A percentile compares a stretch with the other conserved stretches of the same genome.
Conservation (phyloP, 2,888 invertebrate genomes). For the Eupithecia centaureata region DNA sequence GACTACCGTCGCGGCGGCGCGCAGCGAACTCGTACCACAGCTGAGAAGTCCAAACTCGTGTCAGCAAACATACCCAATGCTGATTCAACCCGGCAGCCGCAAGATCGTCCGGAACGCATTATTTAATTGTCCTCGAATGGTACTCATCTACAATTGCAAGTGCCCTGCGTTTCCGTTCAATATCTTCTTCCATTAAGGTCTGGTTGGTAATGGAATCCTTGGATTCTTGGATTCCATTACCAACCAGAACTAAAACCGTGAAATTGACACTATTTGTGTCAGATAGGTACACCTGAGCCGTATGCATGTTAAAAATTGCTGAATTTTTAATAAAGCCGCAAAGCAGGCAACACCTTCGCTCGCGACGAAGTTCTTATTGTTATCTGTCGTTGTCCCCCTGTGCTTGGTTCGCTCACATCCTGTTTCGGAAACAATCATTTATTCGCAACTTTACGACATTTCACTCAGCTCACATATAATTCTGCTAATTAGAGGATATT, state of each 20-base stretch:
- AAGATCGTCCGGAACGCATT: no score
- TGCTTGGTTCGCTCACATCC: slow-evolving; percentile 26
- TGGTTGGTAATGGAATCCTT: no score
- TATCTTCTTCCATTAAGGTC: no score
- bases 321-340: background rate
- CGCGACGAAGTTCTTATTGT: slow-evolving; percentile 45
- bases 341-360: slow-evolving; percentile 18
- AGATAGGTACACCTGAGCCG: background rate
- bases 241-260: background rate
- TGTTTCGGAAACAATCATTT: slow-evolving; percentile 25
- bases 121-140: no score
- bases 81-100: no score
- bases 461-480: slow-evolving; percentile 20
- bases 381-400: slow-evolving; percentile 47
- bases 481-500: slow-evolving; percentile 22
- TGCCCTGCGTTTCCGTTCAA: no score
- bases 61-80: no score
- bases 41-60: no score
- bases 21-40: no score
- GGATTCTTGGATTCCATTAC: no score
- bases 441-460: slow-evolving; percentile 26
- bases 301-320: background rate
- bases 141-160: no score
- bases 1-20: no score
- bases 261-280: background rate